Percentiles rank a stretch among this genome's conserved stretches.
Evolutionary conservation across 2,113 vertebrate genomes (phyloP).

Genomic region (Athene cunicularia): DNA sequence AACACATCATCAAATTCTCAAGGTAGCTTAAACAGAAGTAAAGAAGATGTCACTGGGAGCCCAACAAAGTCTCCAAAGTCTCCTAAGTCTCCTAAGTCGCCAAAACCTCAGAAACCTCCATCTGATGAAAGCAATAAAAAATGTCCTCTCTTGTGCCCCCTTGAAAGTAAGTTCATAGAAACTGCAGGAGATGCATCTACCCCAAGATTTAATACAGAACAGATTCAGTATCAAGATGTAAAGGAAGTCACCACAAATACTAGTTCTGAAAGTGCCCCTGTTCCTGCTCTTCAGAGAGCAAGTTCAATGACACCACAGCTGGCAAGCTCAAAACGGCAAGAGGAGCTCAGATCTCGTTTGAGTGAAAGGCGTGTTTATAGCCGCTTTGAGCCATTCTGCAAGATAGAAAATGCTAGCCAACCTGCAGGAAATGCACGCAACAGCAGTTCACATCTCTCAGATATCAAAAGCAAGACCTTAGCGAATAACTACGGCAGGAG

Average conservation of each 20-base stretch:
- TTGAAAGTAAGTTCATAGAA: slow-evolving; percentile 66
- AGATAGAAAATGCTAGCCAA: slow-evolving; percentile 75
- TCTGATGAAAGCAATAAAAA: slow-evolving; percentile 64
- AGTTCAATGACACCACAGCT: background rate
- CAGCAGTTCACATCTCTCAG: slow-evolving; percentile 50
- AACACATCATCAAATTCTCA: slow-evolving; percentile 77
- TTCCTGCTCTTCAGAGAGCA: slow-evolving; percentile 46
- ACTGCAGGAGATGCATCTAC: slow-evolving; percentile 78
- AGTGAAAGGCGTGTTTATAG: slow-evolving; percentile 82
- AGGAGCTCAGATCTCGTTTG: slow-evolving; percentile 66
- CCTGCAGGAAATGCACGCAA: slow-evolving; percentile 31
- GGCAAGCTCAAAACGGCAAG: slow-evolving; percentile 36
- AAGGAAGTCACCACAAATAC: slow-evolving; percentile 25
- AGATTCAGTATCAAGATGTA: slow-evolving; percentile 75
- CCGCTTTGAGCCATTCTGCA: slow-evolving; percentile 87
- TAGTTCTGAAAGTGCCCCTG: slow-evolving; percentile 10
- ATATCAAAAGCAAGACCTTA: slow-evolving; percentile 72
- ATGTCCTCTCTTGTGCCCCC: slow-evolving; percentile 42
- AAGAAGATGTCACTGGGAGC: slow-evolving; percentile 52
- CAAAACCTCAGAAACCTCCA: slow-evolving; percentile 45
- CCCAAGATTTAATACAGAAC: slow-evolving; percentile 85
- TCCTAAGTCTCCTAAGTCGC: slow-evolving; percentile 57
- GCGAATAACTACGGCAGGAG: slow-evolving; percentile 60
- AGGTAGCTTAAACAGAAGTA: slow-evolving; percentile 74
- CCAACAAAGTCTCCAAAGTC: slow-evolving; percentile 66